Conservation (phyloP, 2,797 vertebrate species). For the Melanotaenia nigrans region DNA sequence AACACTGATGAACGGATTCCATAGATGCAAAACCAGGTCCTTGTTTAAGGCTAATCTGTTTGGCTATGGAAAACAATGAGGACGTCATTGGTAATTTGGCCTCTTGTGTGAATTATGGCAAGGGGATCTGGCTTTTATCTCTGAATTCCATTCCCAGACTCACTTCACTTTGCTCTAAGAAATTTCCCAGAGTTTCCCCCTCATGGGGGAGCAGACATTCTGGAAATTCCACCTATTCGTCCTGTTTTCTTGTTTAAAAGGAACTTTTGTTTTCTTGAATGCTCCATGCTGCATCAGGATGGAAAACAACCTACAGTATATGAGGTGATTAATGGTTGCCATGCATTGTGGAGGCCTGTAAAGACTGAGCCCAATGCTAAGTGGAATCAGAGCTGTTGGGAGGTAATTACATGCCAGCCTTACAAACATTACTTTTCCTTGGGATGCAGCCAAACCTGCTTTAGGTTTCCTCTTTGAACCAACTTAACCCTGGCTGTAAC, state of each 20-base stretch:
- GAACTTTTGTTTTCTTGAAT: slow-evolving; percentile 21
- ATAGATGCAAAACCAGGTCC: slow-evolving; percentile 37
- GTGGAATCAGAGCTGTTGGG: slow-evolving; percentile 66
- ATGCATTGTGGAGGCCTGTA: slow-evolving; percentile 58
- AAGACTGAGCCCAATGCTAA: slow-evolving; percentile 57
- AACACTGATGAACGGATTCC: slow-evolving; percentile 57
- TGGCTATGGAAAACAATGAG: slow-evolving; percentile 73
- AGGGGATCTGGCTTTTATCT: slow-evolving; percentile 63
- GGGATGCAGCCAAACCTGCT: slow-evolving; percentile 59
- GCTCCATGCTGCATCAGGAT: slow-evolving; percentile 35
- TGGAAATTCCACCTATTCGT: slow-evolving; percentile 41
- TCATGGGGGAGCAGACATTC: slow-evolving; percentile 52
- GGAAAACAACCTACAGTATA: slow-evolving; percentile 36
- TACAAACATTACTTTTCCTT: slow-evolving; percentile 56
- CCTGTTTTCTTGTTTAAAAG: slow-evolving; percentile 16
- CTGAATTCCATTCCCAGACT: slow-evolving; percentile 56
- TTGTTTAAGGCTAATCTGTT: slow-evolving; percentile 71
- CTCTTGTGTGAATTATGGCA: slow-evolving; percentile 65
- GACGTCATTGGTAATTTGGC: slow-evolving; percentile 72
- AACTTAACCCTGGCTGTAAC: slow-evolving; percentile 57
- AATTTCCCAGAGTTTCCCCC: slow-evolving; percentile 56
- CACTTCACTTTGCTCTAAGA: slow-evolving; percentile 24
- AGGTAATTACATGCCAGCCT: slow-evolving; percentile 67
- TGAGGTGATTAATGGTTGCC: slow-evolving; percentile 66
- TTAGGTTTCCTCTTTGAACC: slow-evolving; percentile 55